A percentile compares a stretch with the other conserved stretches of the same genome.
Conservation (phyloP, 2,888 invertebrate genomes). For the Anthoptus insignis region DNA sequence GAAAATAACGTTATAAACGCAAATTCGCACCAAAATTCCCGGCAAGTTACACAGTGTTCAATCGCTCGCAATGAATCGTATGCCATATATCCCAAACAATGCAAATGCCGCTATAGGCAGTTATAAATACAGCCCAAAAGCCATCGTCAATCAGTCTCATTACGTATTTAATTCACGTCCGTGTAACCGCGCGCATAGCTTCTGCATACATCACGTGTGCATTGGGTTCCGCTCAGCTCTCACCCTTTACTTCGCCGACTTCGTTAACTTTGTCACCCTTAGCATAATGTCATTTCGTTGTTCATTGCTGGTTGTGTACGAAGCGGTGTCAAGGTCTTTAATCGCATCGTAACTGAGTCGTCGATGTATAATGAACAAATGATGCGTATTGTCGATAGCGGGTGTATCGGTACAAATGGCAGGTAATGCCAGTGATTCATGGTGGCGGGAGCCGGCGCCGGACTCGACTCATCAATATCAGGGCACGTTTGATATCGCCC, state of each 20-base stretch:
- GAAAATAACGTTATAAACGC: no score
- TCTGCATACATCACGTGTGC: constrained; percentile 45
- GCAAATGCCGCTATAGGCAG: constrained; percentile 3
- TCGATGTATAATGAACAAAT: background rate
- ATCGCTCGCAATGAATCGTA: constrained; percentile 9
- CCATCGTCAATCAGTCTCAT: constrained; percentile 59
- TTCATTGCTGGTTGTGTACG: constrained; percentile 5
- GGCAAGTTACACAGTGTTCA: background rate
- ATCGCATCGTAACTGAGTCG: background rate
- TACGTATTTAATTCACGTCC: constrained; percentile 65
- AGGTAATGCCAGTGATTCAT: constrained; percentile 75
- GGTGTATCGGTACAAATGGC: constrained; percentile 47
- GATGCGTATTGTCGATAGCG: background rate
- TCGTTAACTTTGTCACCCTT: constrained; percentile 1
- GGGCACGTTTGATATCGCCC: constrained; percentile 63
- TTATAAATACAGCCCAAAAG: constrained; percentile 21
- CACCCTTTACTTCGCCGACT: constrained; percentile 9
- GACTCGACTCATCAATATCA: constrained; percentile 73
- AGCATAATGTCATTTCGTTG: background rate
- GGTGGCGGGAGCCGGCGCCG: constrained; percentile 59
- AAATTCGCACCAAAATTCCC: background rate
- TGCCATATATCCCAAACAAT: constrained; percentile 16
- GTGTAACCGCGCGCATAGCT: constrained; percentile 47
- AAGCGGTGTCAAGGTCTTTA: background rate
- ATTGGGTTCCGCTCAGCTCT: constrained; percentile 32